Percentiles rank a stretch among this genome's conserved stretches.
phyloP scores from a whole-genome alignment of 2,113 vertebrate genomes.

The Rhagologus leucostigma region DNA sequence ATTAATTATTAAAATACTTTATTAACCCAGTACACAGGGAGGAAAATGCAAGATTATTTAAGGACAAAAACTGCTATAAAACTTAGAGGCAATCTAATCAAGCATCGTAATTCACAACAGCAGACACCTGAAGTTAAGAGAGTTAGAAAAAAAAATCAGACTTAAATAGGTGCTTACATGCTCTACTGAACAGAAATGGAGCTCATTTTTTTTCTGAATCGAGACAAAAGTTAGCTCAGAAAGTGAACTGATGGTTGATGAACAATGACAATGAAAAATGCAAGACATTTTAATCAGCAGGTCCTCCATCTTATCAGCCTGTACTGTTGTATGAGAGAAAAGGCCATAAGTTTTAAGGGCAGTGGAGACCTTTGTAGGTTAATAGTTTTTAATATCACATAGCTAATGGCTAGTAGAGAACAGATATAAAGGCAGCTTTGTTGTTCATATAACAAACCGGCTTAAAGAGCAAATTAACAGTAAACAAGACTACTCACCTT shows the following conservation, averaged over 20 bases:
- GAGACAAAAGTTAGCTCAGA: background rate
- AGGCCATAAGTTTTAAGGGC: constrained; percentile 31
- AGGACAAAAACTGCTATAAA: background rate
- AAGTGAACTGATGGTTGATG: constrained; percentile 10
- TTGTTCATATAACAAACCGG: background rate
- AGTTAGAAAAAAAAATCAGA: background rate
- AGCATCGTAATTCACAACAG: background rate
- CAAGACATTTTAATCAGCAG: constrained; percentile 18
- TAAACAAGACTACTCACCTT: background rate
- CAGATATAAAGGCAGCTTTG: background rate
- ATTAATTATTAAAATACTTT: background rate
- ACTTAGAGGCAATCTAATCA: background rate
- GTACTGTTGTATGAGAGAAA: background rate
- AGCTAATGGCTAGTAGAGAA: background rate
- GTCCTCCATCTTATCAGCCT: background rate
- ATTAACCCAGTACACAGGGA: background rate
- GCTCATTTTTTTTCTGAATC: background rate
- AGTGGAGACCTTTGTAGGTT: constrained; percentile 9
- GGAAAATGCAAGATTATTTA: background rate
- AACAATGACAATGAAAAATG: constrained; percentile 46
- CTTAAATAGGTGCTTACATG: background rate
- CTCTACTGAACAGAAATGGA: background rate
- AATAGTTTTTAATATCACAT: background rate
- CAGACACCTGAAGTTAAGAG: background rate
- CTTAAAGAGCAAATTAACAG: background rate